These are phyloP conservation scores for Encarsia formosa DNA, from an alignment of 2,888 invertebrate genomes.

Conservation along the genomic window DNA sequence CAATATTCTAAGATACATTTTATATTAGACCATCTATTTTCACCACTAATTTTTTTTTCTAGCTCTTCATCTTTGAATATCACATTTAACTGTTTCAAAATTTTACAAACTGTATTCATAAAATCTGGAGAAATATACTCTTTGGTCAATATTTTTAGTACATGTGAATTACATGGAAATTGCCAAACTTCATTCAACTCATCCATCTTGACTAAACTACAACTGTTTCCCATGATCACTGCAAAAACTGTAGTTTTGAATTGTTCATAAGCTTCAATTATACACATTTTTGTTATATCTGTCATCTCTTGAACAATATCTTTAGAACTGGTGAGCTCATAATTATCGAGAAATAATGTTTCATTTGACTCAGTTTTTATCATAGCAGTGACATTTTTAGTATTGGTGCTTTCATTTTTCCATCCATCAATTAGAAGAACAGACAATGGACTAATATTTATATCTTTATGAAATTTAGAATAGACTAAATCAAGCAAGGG, in stretches of 20 bases:
- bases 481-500: constrained; percentile 17
- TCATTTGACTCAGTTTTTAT: constrained; percentile 22
- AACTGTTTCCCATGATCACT: constrained; percentile 19
- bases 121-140: constrained; percentile 21
- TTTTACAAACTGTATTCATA: constrained; percentile 22
- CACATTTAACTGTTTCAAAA: constrained; percentile 19
- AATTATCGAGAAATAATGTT: constrained; percentile 21
- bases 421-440: constrained; percentile 23
- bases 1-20: constrained; percentile 23
- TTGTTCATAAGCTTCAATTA: constrained; percentile 22
- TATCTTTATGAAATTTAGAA: constrained; percentile 21
- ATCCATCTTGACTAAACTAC: constrained; percentile 14
- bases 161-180: constrained; percentile 20
- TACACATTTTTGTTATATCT: constrained; percentile 19
- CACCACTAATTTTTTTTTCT: constrained; percentile 16
- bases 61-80: constrained; percentile 19
- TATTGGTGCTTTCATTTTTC: constrained; percentile 22
- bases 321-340: constrained; percentile 19
- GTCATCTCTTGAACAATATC: constrained; percentile 21
- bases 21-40: constrained; percentile 14
- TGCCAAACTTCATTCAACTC: constrained; percentile 13
- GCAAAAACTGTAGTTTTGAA: constrained; percentile 23
- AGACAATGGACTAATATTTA: constrained; percentile 15
- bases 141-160: constrained; percentile 18
- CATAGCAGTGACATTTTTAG: constrained; percentile 23